Base-by-base conservation (phyloP, 2,888 invertebrate species). In the Hetaerina titia region DNA sequence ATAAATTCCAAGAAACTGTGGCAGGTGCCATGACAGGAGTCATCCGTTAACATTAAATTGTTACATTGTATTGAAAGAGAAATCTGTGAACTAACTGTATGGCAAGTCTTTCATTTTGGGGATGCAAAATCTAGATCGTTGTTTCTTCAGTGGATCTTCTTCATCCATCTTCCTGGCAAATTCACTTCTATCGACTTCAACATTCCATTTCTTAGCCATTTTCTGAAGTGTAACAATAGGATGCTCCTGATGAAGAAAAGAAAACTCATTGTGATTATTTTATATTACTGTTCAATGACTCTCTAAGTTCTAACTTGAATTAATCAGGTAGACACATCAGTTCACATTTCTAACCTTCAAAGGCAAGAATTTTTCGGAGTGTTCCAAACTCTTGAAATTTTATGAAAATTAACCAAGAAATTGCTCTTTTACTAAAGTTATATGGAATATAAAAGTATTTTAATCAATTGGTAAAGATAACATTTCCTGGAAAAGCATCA, bases 101-200 rank as follows among this genome's bases (percentile, higher is more conserved):
- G 96, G 96, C n/a, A 97, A 95, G 25, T 96, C 96, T 94, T 96
- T 96, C 96, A 96, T 96, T 95, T 96, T 97, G 0, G 97, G 97
- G 95, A 96, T 96, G 95, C 95, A 95, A 95, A 97, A 97, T 92
- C 96, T 96, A 11, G 96, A 95, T 94, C 97, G 95, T 9, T 97
- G 96, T 25, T 96, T 95, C 81, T 95, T 95, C 74, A 97, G 96
- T 6, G 96, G 96, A 95, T 97, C 97, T 45, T 96, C 95, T 8
- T 96, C 95, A 95, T 97, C 97, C 96, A 97, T 96, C 94, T 96
- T 95, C 25, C 95, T 94, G 0, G 97, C 97, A 96, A 97, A 97
- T 95, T 96, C 96, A 19, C 95, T 95, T 69, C 95, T 95, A 15
- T 94, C 88, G 1, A 95, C 64, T 9, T 81, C 63, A 9, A 81